Percentiles rank a stretch among this genome's conserved stretches.
These are phyloP conservation scores for Dermochelys coriacea DNA, from an alignment of 2,797 vertebrate species.

Conservation along the genomic window DNA sequence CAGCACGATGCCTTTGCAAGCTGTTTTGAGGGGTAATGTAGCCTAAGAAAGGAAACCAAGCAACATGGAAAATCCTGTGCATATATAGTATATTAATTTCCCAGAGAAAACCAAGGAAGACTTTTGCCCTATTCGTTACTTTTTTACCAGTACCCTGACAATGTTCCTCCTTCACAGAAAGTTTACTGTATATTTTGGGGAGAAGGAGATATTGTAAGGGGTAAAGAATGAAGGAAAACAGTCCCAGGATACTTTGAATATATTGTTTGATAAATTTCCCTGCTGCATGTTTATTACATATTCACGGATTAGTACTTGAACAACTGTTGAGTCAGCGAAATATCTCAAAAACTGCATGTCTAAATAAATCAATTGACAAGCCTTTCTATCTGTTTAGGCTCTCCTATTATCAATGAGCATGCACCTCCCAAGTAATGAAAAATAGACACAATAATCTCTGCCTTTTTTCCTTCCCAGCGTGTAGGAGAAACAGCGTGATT, in stretches of 20 bases:
- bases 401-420: background rate
- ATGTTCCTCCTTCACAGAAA: constrained; percentile 9
- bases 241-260: background rate
- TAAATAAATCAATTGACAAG: background rate
- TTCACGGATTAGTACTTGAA: background rate
- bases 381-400: background rate
- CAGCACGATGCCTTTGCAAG: background rate
- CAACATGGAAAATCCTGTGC: constrained; percentile 12
- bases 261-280: background rate
- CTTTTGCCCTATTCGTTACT: background rate
- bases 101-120: background rate
- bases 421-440: background rate
- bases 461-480: background rate
- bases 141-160: background rate
- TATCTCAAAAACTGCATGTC: background rate
- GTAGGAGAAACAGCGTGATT: background rate
- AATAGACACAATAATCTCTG: background rate
- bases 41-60: constrained; percentile 16
- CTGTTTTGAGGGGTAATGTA: background rate
- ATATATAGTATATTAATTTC: constrained; percentile 21
- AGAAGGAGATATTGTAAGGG: background rate
- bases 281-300: background rate
- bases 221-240: background rate
- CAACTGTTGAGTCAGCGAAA: background rate
- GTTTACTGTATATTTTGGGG: background rate